Evolutionary conservation across 2,113 vertebrate species (phyloP).

Genomic region (Oryzias celebensis): DNA sequence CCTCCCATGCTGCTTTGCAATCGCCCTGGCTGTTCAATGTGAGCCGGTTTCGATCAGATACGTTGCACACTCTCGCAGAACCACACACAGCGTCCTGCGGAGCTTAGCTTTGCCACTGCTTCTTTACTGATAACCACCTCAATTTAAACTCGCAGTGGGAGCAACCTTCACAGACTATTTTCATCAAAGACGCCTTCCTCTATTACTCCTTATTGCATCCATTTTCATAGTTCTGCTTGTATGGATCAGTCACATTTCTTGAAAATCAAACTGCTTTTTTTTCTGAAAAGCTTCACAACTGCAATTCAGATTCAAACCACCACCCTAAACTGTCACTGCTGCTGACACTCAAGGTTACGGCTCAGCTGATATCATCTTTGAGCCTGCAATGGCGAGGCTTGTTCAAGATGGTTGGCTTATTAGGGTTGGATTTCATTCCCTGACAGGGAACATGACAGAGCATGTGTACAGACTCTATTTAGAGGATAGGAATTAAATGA

Average conservation of each 20-base stretch:
- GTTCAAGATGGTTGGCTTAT: constrained; percentile 24
- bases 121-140: constrained; percentile 53
- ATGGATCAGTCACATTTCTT: constrained; percentile 9
- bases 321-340: not conserved
- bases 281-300: not conserved
- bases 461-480: constrained; percentile 14
- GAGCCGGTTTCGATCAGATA: constrained; percentile 39
- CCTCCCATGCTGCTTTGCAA: constrained; percentile 30
- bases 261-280: constrained; percentile 9
- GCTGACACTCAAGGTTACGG: constrained; percentile 9
- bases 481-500: constrained; percentile 8
- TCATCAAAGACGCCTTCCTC: constrained; percentile 18
- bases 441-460: constrained; percentile 32
- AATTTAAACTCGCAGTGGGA: constrained; percentile 50
- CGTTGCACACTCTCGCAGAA: constrained; percentile 19
- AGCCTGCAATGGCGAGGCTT: constrained; percentile 13
- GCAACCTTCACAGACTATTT: constrained; percentile 30
- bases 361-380: constrained; percentile 24
- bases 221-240: not conserved
- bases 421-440: not conserved
- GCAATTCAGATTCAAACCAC: not conserved
- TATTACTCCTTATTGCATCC: constrained; percentile 13
- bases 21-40: constrained; percentile 27
- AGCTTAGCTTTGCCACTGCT: constrained; percentile 33
- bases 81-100: constrained; percentile 22